phyloP scores from a whole-genome alignment of 1,140 invertebrate species.

The Brachionus koreanus region DNA sequence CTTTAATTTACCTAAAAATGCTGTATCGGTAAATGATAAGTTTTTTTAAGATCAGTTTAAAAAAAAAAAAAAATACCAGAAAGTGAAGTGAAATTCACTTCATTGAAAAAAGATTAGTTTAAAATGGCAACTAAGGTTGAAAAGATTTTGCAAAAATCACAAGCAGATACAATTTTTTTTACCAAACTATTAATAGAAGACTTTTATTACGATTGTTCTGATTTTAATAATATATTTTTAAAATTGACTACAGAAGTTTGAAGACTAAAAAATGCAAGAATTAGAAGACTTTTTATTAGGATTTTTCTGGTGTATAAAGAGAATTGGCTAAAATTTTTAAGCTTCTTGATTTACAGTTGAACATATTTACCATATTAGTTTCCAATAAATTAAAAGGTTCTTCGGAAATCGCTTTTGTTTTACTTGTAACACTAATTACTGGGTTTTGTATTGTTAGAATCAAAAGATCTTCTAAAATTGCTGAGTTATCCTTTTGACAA shows the following conservation, averaged over 20 bases:
- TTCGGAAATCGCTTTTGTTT: constrained; percentile 1
- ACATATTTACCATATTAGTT: not conserved
- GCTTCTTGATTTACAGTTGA: not conserved
- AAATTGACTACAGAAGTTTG: not conserved
- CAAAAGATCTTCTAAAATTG: constrained; percentile 7
- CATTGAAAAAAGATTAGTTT: not conserved
- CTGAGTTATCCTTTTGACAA: not conserved
- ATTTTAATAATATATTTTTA: not conserved
- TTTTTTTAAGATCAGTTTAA: not conserved
- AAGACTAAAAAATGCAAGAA: not conserved
- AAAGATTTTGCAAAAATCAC: not conserved
- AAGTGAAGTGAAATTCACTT: not conserved
- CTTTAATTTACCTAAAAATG: constrained; percentile 16
- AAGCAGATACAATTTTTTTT: not conserved
- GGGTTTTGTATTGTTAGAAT: not conserved
- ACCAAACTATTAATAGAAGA: not conserved
- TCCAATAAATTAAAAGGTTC: not conserved
- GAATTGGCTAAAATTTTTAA: not conserved
- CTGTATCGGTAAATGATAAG: constrained; percentile 9
- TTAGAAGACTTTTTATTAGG: not conserved
- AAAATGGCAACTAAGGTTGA: not conserved
- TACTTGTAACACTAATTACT: constrained; percentile 5
- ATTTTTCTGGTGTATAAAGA: not conserved
- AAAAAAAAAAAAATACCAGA: too few species aligned
- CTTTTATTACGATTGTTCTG: not conserved